phyloP scores from a whole-genome alignment of 2,888 invertebrate genomes.

The Drosophila fungiperda region DNA sequence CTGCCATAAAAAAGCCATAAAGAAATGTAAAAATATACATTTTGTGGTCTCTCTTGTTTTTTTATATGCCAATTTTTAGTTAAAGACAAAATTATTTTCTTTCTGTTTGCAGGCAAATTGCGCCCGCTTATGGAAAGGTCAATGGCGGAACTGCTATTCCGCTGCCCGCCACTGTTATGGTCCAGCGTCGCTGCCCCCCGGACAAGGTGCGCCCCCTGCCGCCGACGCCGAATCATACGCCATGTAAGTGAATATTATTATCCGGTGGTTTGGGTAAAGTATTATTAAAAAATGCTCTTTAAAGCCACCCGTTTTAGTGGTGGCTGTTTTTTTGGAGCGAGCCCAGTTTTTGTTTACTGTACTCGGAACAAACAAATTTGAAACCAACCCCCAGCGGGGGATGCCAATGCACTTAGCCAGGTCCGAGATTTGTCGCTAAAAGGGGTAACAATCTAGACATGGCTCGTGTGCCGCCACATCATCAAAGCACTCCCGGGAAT shows the following conservation, averaged over 20 bases:
- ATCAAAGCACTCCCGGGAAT: constrained; percentile 55
- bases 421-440: constrained; percentile 41
- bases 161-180: constrained; percentile 91
- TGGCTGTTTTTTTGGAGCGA: constrained; percentile 1
- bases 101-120: constrained; percentile 88
- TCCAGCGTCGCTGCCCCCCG: constrained; percentile 91
- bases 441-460: constrained; percentile 33
- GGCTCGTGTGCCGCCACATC: constrained; percentile 40
- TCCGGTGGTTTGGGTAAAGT: constrained; percentile 49
- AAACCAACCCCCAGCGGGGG: constrained; percentile 62
- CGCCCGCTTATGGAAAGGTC: constrained; percentile 87
- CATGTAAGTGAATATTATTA: constrained; percentile 83
- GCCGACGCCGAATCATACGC: constrained; percentile 87
- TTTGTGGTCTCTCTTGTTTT: constrained; percentile 15
- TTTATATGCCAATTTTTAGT: constrained; percentile 7
- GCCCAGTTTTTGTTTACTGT: constrained; percentile 56
- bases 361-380: constrained; percentile 70
- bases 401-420: constrained; percentile 65
- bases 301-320: constrained; percentile 46
- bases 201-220: constrained; percentile 92
- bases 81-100: constrained; percentile 49
- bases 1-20: constrained; percentile 42
- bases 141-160: constrained; percentile 91
- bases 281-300: constrained; percentile 69
- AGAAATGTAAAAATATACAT: constrained; percentile 16